Base-by-base conservation (phyloP, 1,140 invertebrate genomes). In the Drosophila ironensis region DNA sequence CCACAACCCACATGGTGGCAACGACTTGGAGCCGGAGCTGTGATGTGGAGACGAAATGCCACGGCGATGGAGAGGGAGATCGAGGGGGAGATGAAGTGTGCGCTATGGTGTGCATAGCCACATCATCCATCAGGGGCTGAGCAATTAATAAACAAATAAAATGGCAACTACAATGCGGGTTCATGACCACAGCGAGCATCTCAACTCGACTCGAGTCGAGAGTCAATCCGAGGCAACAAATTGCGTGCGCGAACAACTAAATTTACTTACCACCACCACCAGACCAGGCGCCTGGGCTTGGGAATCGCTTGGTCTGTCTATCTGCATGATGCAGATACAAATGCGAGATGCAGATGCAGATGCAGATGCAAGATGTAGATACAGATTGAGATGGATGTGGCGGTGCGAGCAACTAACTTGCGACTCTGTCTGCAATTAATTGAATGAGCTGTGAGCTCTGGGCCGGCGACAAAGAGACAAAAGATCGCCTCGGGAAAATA, bases 131-230 rank as follows among this genome's bases (percentile, higher is more conserved):
- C 77, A 76, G 61, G 41, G 61, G 33, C 50, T 47, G 33, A 59
- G 67, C 61, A 81, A 81, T 81, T 81, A 81, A 81, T 81, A 81
- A 82, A 54, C 76, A 80, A 81, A 76, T 84, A 47, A 84, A 82
- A 78, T 78, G 80, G 53, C 78, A 82, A 82, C 78, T 66, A 75
- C 78, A 82, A 73, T 84, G 69, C 73, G 78, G 78, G 78, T 73
- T 72, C 80, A 82, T 78, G 77, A 82, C 77, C 77, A 82, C 77
- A 80, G 51, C 48, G 9, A 40, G 48, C 37, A 22, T 9, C 50
- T 11, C 56, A 42, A 41, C 25, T 25, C 38, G 9, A 30, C 27
- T 1, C n/a, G 27, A 1, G 2, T 30, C n/a, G 3, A 9, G 30
- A 30, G 9, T 30, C 30, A 33, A 5, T 11, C 14, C 4, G 11